phyloP scores from a whole-genome alignment of 2,113 vertebrate genomes.

The Amazona vittata region DNA sequence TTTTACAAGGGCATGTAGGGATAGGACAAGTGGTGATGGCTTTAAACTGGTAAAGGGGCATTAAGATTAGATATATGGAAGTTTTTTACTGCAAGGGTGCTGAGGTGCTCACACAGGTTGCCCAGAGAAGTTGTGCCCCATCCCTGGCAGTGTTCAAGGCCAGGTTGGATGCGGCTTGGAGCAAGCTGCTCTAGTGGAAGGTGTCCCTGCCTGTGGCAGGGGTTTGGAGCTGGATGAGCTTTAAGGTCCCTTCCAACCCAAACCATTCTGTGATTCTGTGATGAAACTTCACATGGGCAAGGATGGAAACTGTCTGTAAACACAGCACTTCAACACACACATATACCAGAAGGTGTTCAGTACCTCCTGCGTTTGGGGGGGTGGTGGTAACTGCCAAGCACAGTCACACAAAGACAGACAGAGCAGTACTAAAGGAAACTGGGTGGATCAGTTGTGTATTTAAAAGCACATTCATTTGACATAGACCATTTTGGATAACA shows the following conservation, averaged over 20 bases:
- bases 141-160: neutral
- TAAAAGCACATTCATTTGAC: neutral
- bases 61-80: neutral
- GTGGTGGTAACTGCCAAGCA: neutral
- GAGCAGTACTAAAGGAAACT: neutral
- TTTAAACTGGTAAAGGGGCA: neutral
- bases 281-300: neutral
- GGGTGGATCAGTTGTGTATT: neutral
- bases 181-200: neutral
- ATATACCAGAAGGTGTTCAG: neutral
- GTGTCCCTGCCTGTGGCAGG: neutral
- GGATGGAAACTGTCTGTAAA: neutral
- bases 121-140: neutral
- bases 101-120: neutral
- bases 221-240: neutral
- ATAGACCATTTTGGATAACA: neutral
- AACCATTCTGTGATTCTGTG: neutral
- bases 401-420: neutral
- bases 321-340: rapidly evolving
- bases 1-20: neutral
- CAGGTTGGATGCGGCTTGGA: neutral
- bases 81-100: neutral
- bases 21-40: neutral
- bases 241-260: neutral
- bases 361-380: neutral